Conservation (phyloP, 2,797 vertebrate genomes). For the Numenius phaeopus region DNA sequence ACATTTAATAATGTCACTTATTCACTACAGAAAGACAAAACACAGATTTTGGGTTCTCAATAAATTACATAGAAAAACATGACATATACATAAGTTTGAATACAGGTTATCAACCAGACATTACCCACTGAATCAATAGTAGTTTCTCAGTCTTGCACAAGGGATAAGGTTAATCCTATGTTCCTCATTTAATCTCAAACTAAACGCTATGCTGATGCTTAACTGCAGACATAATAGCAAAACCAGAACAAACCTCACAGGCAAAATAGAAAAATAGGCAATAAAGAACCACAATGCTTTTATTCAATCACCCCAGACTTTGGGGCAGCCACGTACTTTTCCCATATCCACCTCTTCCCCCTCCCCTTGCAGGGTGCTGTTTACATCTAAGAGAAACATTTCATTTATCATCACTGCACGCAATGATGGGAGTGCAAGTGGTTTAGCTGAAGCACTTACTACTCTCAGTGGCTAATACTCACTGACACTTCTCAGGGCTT, state of each 20-base stretch:
- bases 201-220: background rate
- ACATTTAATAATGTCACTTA: background rate
- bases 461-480: background rate
- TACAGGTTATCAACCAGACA: background rate
- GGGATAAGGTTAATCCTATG: background rate
- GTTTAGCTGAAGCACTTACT: background rate
- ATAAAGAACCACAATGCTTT: background rate
- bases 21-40: background rate
- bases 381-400: background rate
- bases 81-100: accelerated
- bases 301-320: background rate
- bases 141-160: background rate
- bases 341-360: background rate
- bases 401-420: background rate
- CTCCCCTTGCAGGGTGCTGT: background rate
- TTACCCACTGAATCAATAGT: accelerated
- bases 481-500: background rate
- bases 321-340: background rate
- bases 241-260: background rate
- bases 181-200: background rate
- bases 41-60: background rate
- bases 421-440: background rate
- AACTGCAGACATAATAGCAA: background rate
- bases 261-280: accelerated
- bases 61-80: background rate